Base-by-base conservation (phyloP, 2,113 vertebrate species). In the Nothocercus julius region DNA sequence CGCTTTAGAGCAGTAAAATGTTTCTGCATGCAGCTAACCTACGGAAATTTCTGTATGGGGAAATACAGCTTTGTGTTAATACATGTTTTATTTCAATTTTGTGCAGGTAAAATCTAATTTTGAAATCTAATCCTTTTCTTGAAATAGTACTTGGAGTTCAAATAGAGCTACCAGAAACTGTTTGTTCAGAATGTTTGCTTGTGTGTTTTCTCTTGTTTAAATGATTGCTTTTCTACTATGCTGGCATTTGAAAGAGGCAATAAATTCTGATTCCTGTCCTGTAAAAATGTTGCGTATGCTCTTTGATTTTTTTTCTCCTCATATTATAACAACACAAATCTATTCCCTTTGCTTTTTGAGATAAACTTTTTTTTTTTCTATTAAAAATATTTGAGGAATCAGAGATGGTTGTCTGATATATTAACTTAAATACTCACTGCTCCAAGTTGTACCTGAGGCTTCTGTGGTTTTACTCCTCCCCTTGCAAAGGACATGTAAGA, bases 211-310 rank as follows among this genome's bases (percentile, higher is more conserved):
- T 89, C 42, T 28, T 75, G 12, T 78, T 84, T 77, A 38, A 80
- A 38, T 36, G 42, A 18, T 25, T 86, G 40, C 18, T 1, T 1
- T 70, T 90, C 13, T 34, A 25, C 30, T 80, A 5, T 63, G 22
- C 19, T 93, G 66, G 75, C 38, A 68, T 84, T 81, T 91, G 30
- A 70, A 84, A 86, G 54, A 67, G 77, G 24, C 68, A 76, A 72
- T 79, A 32, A 84, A 66, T 19, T 88, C 81, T 49, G 18, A 58
- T 30, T 44, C 5, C 5, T 74, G 62, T 36, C 24, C 72, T 79
- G 34, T 91, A 68, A 67, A 79, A 21, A 11, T 38, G 5, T 4
- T 62, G 11, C 22, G 77, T 83, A 45, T 34, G 90, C 4, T 62
- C 34, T 47, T 70, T 36, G 54, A 66, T 68, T 13, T 92, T 81